Percentiles rank a stretch among this genome's conserved stretches.
phyloP scores from a whole-genome alignment of 2,113 vertebrate species.

The Entomyzon cyanotis region DNA sequence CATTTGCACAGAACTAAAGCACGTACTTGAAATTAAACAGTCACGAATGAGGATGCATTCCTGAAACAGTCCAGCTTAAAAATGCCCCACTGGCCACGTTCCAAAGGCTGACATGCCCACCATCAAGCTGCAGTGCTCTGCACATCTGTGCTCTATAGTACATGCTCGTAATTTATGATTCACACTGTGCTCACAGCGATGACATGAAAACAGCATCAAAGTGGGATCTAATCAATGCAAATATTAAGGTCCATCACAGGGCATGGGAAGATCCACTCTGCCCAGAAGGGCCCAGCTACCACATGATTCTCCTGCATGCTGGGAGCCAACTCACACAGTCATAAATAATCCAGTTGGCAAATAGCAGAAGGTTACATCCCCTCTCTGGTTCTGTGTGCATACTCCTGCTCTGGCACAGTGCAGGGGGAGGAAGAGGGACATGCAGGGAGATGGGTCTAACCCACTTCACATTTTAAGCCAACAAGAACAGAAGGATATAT shows the following conservation, averaged over 20 bases:
- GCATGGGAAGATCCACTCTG: fast-evolving
- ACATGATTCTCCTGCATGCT: fast-evolving
- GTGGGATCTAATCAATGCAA: not conserved
- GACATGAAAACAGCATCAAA: not conserved
- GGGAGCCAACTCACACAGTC: not conserved
- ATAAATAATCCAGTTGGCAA: not conserved
- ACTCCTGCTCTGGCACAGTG: not conserved
- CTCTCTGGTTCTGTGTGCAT: not conserved
- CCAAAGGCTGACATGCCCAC: not conserved
- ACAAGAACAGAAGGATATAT: not conserved
- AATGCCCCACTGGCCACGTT: not conserved
- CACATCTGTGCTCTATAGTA: not conserved
- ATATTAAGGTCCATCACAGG: not conserved
- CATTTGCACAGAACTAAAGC: not conserved
- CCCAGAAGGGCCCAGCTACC: not conserved
- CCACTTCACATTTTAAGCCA: not conserved
- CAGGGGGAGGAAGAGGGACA: not conserved
- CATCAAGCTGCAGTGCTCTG: not conserved
- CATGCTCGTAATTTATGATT: not conserved
- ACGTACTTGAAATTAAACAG: not conserved
- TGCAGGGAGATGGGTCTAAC: not conserved
- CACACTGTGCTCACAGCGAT: not conserved
- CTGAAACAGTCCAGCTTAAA: not conserved
- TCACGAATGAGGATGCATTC: fast-evolving
- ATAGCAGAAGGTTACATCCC: not conserved